Evolutionary conservation across 2,113 vertebrate species (phyloP), one percentile per base, ranked within the genome.

Genomic region (Fukomys damarensis): DNA sequence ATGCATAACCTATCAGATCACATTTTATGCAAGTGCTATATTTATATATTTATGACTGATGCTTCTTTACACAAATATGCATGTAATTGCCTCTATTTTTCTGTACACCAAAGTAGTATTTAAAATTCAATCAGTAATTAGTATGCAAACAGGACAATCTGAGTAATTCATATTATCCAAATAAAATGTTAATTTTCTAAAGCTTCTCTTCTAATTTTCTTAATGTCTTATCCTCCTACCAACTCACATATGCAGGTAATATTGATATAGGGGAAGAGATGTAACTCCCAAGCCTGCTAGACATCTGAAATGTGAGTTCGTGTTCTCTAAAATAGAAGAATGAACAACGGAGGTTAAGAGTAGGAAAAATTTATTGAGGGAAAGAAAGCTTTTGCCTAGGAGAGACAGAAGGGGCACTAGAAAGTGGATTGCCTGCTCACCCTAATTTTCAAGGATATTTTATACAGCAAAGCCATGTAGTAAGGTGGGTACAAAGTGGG

Each of bases 171-270:
- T 66, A 32, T 87, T 82, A 92, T 22, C n/a, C 46, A 79, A 96
- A 84, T 97, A 85, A 96, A 95, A 95, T 96, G 7, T 96, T 96
- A 95, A 97, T 92, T 91, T 63, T 49, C 20, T 96, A 76, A 96
- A 61, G 49, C 5, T 93, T 91, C 24, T 93, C 41, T 46, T 63
- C 14, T 79, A 52, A 74, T 49, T 70, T 72, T 87, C 68, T 65
- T 74, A 74, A 46, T 84, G 38, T 52, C 38, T 38, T 54, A 68
- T 30, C 7, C 17, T 83, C 26, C 20, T 85, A 79, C 83, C 88
- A 72, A n/a, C 11, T 94, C 28, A 59, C 10, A 52, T 10, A 16
- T 30, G 7, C 12, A 76, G 6, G 12, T 81, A 84, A n/a, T 92
- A 82, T 82, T n/a, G n/a, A n/a, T n/a, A n/a, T n/a, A n/a, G n/a